Percentiles rank a stretch among this genome's conserved stretches.
phyloP scores from a whole-genome alignment of 2,113 vertebrate genomes.

The Xiphias gladius region DNA sequence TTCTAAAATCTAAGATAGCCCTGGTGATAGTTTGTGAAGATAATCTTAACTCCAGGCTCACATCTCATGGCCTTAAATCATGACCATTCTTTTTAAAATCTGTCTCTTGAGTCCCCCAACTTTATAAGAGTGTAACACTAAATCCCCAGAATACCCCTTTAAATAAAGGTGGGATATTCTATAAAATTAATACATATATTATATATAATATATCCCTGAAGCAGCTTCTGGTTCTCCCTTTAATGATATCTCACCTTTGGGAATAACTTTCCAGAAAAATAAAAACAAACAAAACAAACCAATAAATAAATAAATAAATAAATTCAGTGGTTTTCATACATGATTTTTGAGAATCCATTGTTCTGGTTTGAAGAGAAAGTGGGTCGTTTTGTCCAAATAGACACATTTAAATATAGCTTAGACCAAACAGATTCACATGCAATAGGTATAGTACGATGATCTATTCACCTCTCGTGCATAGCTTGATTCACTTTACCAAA shows the following conservation, averaged over 20 bases:
- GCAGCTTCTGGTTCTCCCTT: too few relatives aligned
- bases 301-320: not conserved
- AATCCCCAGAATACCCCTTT: not conserved
- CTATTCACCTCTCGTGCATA: not conserved
- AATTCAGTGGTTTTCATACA: not conserved
- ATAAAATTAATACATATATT: too few relatives aligned
- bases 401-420: not conserved
- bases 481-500: slow-evolving; percentile 8
- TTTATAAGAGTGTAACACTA: too few relatives aligned
- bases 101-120: too few relatives aligned
- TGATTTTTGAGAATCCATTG: not conserved
- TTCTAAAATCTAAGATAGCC: too few relatives aligned
- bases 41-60: too few relatives aligned
- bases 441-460: not conserved
- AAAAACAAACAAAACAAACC: not conserved
- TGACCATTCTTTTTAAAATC: too few relatives aligned
- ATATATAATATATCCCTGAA: too few relatives aligned
- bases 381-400: not conserved
- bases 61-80: too few relatives aligned
- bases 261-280: not conserved
- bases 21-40: too few relatives aligned
- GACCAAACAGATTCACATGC: not conserved
- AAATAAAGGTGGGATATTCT: not conserved
- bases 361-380: not conserved
- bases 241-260: not conserved